Evolutionary conservation across 2,888 invertebrate species (phyloP), one percentile per base, ranked within the genome.

Genomic region (Myopa testacea): DNA sequence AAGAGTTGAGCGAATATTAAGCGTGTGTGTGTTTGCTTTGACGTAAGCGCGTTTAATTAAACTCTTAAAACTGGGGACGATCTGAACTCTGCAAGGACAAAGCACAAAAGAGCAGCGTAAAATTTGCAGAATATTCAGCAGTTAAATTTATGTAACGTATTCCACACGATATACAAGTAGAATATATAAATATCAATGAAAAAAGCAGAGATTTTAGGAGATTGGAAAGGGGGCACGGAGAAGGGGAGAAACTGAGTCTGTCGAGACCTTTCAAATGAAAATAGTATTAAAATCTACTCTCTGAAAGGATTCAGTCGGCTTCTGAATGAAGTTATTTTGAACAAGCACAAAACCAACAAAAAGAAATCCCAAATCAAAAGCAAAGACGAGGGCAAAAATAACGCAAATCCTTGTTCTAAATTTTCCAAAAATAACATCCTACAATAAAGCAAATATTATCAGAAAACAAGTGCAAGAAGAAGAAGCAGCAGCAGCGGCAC

Each of bases 161-260:
- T 70, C 70, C 52, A 67, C 34, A 34, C 70, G 6, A 52, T 34
- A 55, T 45, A 45, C 45, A 10, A 45, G 45, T 52, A 14, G 70
- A 4, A 70, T 70, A 70, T 19, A 34, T 70, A 50, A 70, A 70
- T 70, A 70, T 55, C 10, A 70, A 70, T 50, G 14, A 52, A 34
- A 34, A 34, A 16, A 37, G 10, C 3, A 10, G 14, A 4, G 16
- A 6, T 45, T 45, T 45, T 45, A 45, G 6, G 26, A 26, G 2
- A 26, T 26, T 26, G 26, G 26, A 26, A 26, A 26, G 26, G 26
- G 45, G 45, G 45, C 6, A 45, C 1, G 45, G 4, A 45, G 3
- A 45, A 10, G 6, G 45, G 45, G 45, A 4, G 16, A 55, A 37
- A 67, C 7, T 5, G 0, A 45, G 10, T 3, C 4, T 8, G 50